A percentile compares a stretch with the other conserved stretches of the same genome.
phyloP scores from a whole-genome alignment of 2,888 invertebrate genomes.

The Agrotis ipsilon region DNA sequence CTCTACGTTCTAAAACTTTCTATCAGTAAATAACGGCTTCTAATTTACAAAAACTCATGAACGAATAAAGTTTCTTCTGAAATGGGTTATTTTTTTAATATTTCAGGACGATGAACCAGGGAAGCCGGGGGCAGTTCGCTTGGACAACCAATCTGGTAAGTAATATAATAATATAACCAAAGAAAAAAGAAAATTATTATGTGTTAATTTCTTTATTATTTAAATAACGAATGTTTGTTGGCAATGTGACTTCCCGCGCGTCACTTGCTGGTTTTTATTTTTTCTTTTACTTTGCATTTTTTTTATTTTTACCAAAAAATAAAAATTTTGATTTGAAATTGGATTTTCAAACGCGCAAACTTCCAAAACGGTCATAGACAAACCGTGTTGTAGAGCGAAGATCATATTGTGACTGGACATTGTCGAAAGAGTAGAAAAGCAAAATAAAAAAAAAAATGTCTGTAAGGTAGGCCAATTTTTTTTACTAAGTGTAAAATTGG shows the following conservation, averaged over 20 bases:
- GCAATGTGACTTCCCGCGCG: constrained; percentile 87
- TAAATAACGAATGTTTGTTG: constrained; percentile 85
- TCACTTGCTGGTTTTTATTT: constrained; percentile 80
- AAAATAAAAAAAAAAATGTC: constrained; percentile 79
- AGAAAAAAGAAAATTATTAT: constrained; percentile 38
- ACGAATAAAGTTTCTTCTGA: too few relatives aligned
- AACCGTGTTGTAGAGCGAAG: constrained; percentile 76
- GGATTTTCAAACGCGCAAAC: constrained; percentile 50
- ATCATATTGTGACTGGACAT: constrained; percentile 89
- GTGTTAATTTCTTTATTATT: constrained; percentile 66
- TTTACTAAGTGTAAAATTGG: constrained; percentile 69
- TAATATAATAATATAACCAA: constrained; percentile 45
- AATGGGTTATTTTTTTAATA: constrained; percentile 16
- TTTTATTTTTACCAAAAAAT: constrained; percentile 29
- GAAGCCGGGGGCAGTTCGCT: constrained; percentile 86
- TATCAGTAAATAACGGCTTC: too few relatives aligned
- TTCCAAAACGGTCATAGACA: constrained; percentile 63
- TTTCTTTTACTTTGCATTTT: constrained; percentile 39
- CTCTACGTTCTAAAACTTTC: too few relatives aligned
- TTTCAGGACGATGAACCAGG: constrained; percentile 88
- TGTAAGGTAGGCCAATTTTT: constrained; percentile 90
- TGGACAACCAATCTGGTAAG: constrained; percentile 87
- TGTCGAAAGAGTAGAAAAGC: constrained; percentile 71
- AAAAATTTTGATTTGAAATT: constrained; percentile 26
- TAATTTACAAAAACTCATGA: too few relatives aligned